A percentile compares a stretch with the other conserved stretches of the same genome.
These are phyloP conservation scores for Bergia puertoricense DNA, from an alignment of 92 coral and sea anemone genomes.

Conservation along the genomic window DNA sequence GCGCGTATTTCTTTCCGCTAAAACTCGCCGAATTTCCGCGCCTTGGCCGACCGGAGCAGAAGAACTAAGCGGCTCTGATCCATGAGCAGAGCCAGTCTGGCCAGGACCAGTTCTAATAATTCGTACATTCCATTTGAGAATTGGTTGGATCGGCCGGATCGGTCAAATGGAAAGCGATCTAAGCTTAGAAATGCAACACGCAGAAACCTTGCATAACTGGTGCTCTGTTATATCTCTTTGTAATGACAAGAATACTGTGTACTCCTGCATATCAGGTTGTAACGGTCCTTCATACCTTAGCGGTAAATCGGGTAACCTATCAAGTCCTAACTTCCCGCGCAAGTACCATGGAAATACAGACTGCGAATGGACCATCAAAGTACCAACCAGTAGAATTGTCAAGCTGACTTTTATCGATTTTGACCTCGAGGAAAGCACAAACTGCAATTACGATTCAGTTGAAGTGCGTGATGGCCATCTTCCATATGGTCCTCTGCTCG, in stretches of 20 bases:
- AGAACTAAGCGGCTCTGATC: too few species aligned
- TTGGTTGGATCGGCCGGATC: too few species aligned
- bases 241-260: neutral
- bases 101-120: too few species aligned
- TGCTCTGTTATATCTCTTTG: too few species aligned
- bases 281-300: neutral
- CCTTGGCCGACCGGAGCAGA: too few species aligned
- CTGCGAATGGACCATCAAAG: conserved; percentile 61
- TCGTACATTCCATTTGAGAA: too few species aligned
- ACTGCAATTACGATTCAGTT: conserved; percentile 81
- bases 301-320: conserved; percentile 48
- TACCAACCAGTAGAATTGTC: conserved; percentile 36
- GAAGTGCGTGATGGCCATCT: conserved; percentile 76
- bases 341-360: conserved; percentile 42
- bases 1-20: too few species aligned
- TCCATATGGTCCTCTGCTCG: conserved; percentile 53
- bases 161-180: too few species aligned
- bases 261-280: conserved; percentile 9
- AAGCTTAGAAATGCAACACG: too few species aligned
- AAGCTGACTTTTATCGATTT: conserved; percentile 71
- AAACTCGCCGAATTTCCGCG: too few species aligned
- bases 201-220: too few species aligned
- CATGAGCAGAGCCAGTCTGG: too few species aligned
- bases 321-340: conserved; percentile 63
- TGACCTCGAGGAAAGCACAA: conserved; percentile 67